Base-by-base conservation (phyloP, 2,888 invertebrate genomes). In the Temnothorax ravouxi region DNA sequence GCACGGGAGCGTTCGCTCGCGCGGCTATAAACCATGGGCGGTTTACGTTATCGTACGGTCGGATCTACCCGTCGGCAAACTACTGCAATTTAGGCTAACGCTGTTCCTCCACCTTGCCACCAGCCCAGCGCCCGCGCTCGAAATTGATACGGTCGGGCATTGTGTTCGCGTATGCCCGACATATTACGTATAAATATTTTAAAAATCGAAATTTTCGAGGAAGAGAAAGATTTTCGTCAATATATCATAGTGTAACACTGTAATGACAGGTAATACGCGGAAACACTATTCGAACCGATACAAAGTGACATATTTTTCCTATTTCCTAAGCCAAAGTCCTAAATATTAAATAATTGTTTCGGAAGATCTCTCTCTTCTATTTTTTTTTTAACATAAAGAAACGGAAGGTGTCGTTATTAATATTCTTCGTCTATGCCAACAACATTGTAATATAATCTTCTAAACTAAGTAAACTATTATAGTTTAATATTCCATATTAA, bases 21-120 rank as follows among this genome's bases (percentile, higher is more conserved):
- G 89, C 91, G 90, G 89, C 91, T 92, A 93, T 94, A 94, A 94
- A 93, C 93, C 93, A 93, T 92, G 87, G 47, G 91, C 87, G 93
- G 93, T 93, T 93, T 92, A 89, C 92, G 92, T 93, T 93, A 94
- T 94, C 93, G 92, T 88, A 91, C 90, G 84, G 91, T 88, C 91
- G 92, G 90, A 94, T 93, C 93, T 94, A 87, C 91, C 93, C 92
- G 91, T 91, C 91, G 91, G 90, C 90, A 89, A 92, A 92, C 91
- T 92, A 90, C 93, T 91, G 92, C 92, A 93, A 93, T 93, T 92
- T 92, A 91, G 72, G 91, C 91, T 91, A 91, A 86, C 89, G 90
- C 84, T 85, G 88, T 81, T 86, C 85, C 88, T 87, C 83, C 66
- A 44, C 75, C 79, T 90, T 87, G 84, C 84, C 83, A 80, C 15